Evolutionary conservation across 2,113 vertebrate species (phyloP).

Genomic region (Solenodon paradoxus): DNA sequence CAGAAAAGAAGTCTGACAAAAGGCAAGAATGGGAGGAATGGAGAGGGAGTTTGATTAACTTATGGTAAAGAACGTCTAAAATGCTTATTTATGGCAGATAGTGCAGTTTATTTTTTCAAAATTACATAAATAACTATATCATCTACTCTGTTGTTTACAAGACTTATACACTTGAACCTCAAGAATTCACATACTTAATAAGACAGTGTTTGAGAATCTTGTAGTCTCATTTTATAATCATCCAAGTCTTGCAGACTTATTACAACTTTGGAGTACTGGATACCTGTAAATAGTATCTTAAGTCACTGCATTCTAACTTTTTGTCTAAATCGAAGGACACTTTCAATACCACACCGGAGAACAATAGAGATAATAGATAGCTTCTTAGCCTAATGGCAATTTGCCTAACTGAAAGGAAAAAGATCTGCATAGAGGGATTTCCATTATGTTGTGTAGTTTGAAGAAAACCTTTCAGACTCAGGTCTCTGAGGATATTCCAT

Average conservation of each 20-base stretch:
- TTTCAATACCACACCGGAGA: background rate
- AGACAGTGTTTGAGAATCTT: background rate
- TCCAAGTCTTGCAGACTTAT: background rate
- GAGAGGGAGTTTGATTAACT: background rate
- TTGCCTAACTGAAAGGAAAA: background rate
- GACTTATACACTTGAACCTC: background rate
- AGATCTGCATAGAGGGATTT: background rate
- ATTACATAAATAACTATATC: background rate
- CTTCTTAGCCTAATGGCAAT: background rate
- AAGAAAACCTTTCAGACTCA: slow-evolving; percentile 41
- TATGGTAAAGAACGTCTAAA: background rate
- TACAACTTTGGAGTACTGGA: background rate
- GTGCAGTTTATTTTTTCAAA: background rate
- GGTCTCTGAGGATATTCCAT: slow-evolving; percentile 51
- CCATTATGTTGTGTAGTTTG: slow-evolving; percentile 63
- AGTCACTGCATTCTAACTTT: background rate
- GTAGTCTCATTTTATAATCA: background rate
- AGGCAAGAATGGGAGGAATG: background rate
- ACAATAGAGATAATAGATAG: background rate
- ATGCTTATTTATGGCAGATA: background rate
- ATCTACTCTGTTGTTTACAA: background rate
- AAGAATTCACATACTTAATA: background rate
- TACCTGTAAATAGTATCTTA: background rate
- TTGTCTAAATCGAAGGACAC: background rate
- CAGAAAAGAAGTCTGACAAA: background rate